A percentile compares a stretch with the other conserved stretches of the same genome.
Conservation (phyloP, 2,797 vertebrate species). For the Poecilia velifera region DNA sequence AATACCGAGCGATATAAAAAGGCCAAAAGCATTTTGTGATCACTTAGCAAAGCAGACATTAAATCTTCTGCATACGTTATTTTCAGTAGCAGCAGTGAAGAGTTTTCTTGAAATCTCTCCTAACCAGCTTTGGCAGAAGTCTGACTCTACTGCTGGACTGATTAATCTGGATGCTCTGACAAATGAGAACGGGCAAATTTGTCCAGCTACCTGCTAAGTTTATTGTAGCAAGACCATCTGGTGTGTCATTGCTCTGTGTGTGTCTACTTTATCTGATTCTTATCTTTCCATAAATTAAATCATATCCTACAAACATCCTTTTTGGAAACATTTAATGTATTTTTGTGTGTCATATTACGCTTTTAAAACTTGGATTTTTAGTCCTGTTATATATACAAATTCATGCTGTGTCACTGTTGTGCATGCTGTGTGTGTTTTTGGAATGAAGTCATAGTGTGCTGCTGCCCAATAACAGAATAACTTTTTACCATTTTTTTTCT, state of each 20-base stretch:
- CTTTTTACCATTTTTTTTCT: neutral
- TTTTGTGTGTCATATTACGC: neutral
- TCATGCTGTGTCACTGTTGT: neutral
- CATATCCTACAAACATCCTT: neutral
- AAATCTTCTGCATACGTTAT: neutral
- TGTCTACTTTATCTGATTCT: neutral
- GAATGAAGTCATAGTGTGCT: neutral
- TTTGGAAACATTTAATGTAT: neutral
- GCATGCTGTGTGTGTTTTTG: neutral
- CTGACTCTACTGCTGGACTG: neutral
- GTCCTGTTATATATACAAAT: neutral
- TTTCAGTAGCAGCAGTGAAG: neutral
- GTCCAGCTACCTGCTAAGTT: neutral
- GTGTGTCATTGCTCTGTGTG: neutral
- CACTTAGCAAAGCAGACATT: neutral
- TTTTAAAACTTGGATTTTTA: neutral
- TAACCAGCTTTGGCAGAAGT: neutral
- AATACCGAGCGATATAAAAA: no score
- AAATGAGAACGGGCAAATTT: neutral
- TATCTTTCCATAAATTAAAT: neutral
- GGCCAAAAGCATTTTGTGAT: neutral
- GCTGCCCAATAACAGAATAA: neutral
- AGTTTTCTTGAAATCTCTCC: neutral
- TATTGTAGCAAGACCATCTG: neutral
- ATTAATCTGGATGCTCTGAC: neutral